Evolutionary conservation across 2,113 vertebrate genomes (phyloP), one percentile per base, ranked within the genome.

Genomic region (Setophaga coronata): DNA sequence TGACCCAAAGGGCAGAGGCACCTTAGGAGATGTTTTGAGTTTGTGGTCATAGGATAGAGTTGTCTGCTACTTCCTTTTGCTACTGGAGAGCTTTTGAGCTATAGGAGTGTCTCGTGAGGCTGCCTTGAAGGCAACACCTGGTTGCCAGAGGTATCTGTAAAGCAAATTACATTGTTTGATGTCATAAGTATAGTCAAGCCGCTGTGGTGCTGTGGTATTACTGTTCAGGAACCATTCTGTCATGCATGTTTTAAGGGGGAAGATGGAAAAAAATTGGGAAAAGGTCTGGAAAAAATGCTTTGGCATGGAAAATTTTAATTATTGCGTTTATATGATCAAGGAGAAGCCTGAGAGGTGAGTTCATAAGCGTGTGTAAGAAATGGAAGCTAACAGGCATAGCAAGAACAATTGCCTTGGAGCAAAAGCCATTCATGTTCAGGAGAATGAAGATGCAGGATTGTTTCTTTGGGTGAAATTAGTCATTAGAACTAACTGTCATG

Each of bases 331-430:
- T 80, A 12, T 71, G 72, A 87, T 91, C 78, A 88, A 94, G 74
- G 70, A 67, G 86, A 78, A 66, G 34, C 64, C 66, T n/a, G 23
- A 92, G 64, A 96, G 45, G 24, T 94, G 64, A 90, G 47, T 62
- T 92, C 60, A 25, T 66, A 77, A 77, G 64, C 2, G 0, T 40
- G 8, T 50, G 29, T 83, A 93, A 77, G 60, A 88, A 88, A 81
- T 42, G 47, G 62, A 74, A 90, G 33, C 50, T 77, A 90, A 83
- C 54, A 34, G n/a, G 42, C 54, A 56, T 28, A 86, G 79, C 82
- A 92, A 93, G 91, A 95, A 25, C 40, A 86, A 88, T 50, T 78
- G 67, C 67, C 89, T 96, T 86, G 86, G 43, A 90, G 96, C 25
- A 12, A 87, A 92, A 94, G 65, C n/a, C 43, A 18, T 83, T 89